Conservation (phyloP, 2,797 vertebrate species). For the Poeciliopsis infans region DNA sequence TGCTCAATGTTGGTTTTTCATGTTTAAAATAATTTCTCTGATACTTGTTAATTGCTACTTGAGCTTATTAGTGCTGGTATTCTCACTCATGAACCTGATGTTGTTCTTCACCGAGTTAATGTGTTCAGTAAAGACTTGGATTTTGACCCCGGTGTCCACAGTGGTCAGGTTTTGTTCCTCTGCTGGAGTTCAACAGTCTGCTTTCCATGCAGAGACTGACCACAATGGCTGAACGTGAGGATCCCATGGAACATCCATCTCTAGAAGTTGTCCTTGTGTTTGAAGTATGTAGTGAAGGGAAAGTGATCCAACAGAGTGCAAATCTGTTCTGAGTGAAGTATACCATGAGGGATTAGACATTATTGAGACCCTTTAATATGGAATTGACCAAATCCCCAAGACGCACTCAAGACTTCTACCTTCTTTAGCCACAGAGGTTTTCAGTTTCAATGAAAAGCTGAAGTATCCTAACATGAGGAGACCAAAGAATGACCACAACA, state of each 20-base stretch:
- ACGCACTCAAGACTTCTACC: not conserved
- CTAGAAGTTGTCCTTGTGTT: not conserved
- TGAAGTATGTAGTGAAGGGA: not conserved
- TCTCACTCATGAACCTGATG: not conserved
- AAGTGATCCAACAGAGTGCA: not conserved
- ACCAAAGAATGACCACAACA: not conserved
- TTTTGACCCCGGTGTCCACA: constrained; percentile 1
- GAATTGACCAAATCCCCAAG: not conserved
- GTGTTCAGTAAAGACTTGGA: not conserved
- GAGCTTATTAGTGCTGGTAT: not conserved
- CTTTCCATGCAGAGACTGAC: too few relatives aligned
- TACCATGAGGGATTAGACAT: not conserved
- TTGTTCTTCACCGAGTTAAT: not conserved
- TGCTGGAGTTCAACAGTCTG: too few relatives aligned
- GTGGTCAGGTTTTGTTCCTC: too few relatives aligned
- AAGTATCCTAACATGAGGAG: not conserved
- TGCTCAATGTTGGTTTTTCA: too few relatives aligned
- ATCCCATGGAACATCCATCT: too few relatives aligned
- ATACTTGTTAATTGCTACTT: too few relatives aligned
- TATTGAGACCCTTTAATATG: not conserved
- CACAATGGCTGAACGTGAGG: too few relatives aligned
- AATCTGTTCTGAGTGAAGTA: not conserved
- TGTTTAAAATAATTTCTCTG: too few relatives aligned
- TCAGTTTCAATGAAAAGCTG: not conserved
- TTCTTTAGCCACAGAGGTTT: not conserved